Evolutionary conservation across 2,888 invertebrate genomes (phyloP).

Genomic region (Caenorhabditis angaria): DNA sequence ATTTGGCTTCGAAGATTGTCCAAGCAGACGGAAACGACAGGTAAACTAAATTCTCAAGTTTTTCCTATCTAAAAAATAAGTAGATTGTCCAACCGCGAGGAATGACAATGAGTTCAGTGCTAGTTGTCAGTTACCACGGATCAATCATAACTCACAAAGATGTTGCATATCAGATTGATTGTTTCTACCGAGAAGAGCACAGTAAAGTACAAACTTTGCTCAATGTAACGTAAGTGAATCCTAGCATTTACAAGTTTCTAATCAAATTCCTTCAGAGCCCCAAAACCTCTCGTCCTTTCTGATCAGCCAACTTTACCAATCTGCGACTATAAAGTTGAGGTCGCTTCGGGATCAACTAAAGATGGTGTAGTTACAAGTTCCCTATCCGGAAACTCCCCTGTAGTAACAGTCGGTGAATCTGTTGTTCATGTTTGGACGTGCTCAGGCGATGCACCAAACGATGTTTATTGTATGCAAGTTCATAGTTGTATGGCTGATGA

Average conservation of each 20-base stretch:
- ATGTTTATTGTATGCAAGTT: conserved; percentile 43
- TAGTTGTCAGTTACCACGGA: conserved; percentile 39
- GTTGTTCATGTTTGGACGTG: conserved; percentile 42
- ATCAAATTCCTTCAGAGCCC: conserved; percentile 15
- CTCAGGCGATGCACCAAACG: conserved; percentile 32
- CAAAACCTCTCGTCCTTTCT: conserved; percentile 23
- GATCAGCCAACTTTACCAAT: conserved; percentile 28
- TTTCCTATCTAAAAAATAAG: background rate
- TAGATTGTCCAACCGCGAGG: conserved; percentile 30
- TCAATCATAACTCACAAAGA: conserved; percentile 41
- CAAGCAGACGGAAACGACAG: conserved; percentile 36
- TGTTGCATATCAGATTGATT: conserved; percentile 41
- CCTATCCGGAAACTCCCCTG: conserved; percentile 16
- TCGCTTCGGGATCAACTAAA: conserved; percentile 11
- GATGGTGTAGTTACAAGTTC: conserved; percentile 24
- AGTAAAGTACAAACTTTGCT: conserved; percentile 33
- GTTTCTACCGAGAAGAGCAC: conserved; percentile 38
- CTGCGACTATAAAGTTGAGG: conserved; percentile 37
- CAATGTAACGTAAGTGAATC: conserved; percentile 21
- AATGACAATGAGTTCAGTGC: conserved; percentile 36
- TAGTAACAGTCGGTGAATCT: conserved; percentile 37
- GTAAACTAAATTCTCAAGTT: conserved; percentile 7
- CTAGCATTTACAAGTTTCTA: background rate
- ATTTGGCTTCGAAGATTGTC: conserved; percentile 34
- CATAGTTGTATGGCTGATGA: conserved; percentile 38